A percentile compares a stretch with the other conserved stretches of the same genome.
phyloP scores from a whole-genome alignment of 2,888 invertebrate species.

The Eucera pruinosa region DNA sequence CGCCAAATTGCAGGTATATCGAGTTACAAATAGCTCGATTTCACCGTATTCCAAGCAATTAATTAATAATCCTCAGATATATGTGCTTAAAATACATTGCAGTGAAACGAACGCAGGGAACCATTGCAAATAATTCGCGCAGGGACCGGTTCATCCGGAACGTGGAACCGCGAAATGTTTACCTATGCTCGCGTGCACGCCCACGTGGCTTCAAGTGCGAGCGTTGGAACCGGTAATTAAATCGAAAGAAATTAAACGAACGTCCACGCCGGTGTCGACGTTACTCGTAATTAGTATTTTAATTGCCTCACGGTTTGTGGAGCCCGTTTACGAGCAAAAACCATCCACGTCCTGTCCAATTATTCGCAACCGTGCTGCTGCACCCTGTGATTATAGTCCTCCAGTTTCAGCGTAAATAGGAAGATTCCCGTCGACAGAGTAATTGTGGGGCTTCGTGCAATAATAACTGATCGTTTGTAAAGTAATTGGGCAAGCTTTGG shows the following conservation, averaged over 20 bases:
- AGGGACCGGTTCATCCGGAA: neutral
- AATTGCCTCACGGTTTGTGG: constrained; percentile 38
- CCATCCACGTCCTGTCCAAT: constrained; percentile 40
- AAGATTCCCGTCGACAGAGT: neutral
- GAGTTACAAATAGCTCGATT: neutral
- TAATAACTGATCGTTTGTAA: neutral
- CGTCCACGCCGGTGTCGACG: constrained; percentile 18
- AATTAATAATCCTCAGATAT: constrained; percentile 17
- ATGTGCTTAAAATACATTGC: neutral
- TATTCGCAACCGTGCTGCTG: constrained; percentile 18
- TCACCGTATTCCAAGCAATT: neutral
- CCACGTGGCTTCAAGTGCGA: too few species aligned
- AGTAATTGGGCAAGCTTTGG: neutral
- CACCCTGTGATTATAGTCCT: constrained; percentile 24
- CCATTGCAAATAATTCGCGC: neutral
- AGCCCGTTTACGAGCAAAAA: constrained; percentile 38
- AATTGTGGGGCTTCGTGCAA: neutral
- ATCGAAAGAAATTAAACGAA: constrained; percentile 52
- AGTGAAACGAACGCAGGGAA: neutral
- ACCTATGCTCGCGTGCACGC: neutral
- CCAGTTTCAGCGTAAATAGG: constrained; percentile 8
- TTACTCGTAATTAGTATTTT: constrained; percentile 57
- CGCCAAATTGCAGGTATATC: neutral
- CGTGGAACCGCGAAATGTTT: constrained; percentile 28
- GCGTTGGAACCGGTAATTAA: constrained; percentile 36